Conservation (phyloP, 2,797 vertebrate species). For the Falco biarmicus region DNA sequence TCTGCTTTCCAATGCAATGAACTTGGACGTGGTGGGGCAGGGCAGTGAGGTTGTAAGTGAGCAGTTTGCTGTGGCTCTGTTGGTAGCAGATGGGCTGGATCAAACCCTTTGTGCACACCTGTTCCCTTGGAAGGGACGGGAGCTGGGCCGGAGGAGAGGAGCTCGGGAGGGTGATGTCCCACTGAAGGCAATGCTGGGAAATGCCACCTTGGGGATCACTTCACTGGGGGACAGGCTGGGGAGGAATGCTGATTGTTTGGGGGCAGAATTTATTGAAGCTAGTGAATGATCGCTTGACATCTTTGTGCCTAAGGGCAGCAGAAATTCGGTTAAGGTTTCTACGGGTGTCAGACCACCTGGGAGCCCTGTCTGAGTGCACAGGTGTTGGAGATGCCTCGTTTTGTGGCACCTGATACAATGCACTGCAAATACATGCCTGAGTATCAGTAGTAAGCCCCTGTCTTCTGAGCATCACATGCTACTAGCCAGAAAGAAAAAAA, state of each 20-base stretch:
- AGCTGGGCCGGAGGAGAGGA: not conserved
- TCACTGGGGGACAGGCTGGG: not conserved
- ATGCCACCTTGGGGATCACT: not conserved
- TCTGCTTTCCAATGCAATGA: not conserved
- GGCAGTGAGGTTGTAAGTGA: not conserved
- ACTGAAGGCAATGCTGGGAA: not conserved
- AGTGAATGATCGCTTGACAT: not conserved
- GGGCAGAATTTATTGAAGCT: not conserved
- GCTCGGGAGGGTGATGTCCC: not conserved
- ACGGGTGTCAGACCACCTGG: not conserved
- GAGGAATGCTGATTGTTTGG: not conserved
- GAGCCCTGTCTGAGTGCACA: not conserved
- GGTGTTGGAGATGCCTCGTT: not conserved
- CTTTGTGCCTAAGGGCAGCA: not conserved
- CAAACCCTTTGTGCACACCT: not conserved
- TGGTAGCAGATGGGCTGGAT: not conserved
- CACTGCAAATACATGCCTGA: accelerated
- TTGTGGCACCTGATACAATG: not conserved
- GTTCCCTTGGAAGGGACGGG: not conserved
- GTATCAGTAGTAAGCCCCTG: not conserved
- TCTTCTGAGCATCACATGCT: accelerated
- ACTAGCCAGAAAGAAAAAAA: not conserved
- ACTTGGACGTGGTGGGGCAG: not conserved
- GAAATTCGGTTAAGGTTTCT: not conserved
- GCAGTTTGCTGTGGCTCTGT: not conserved